These are phyloP conservation scores for Heterochromis multidens DNA, from an alignment of 2,113 vertebrate species.

Conservation along the genomic window DNA sequence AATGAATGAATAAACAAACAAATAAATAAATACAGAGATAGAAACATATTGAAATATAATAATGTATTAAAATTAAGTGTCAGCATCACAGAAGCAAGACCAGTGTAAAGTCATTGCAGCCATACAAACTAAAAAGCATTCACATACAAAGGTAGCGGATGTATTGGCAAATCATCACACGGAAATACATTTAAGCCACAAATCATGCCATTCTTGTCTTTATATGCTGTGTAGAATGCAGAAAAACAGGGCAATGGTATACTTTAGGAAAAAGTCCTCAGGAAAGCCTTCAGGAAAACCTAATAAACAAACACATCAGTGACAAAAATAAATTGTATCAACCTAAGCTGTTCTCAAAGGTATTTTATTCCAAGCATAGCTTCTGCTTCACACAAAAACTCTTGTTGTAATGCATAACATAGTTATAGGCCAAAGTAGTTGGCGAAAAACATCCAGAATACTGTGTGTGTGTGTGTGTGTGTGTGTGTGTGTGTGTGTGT, in stretches of 20 bases:
- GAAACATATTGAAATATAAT: too few relatives aligned
- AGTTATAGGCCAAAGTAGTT: too few relatives aligned
- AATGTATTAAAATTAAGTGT: too few relatives aligned
- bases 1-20: neutral
- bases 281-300: neutral
- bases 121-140: too few relatives aligned
- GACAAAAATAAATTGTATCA: neutral
- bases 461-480: too few relatives aligned
- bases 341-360: neutral
- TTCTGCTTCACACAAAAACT: neutral
- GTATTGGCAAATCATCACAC: neutral
- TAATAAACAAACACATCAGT: neutral
- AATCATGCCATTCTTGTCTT: neutral
- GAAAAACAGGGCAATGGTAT: neutral
- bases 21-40: too few relatives aligned
- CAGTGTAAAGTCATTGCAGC: too few relatives aligned
- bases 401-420: neutral
- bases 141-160: neutral
- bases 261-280: neutral
- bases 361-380: neutral
- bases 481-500: too few relatives aligned
- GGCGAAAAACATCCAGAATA: neutral
- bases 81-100: too few relatives aligned
- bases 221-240: accelerated
- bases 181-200: neutral